Percentiles rank a stretch among this genome's conserved stretches.
phyloP scores from a whole-genome alignment of 2,113 vertebrate genomes.

The Ictidomys tridecemlineatus region DNA sequence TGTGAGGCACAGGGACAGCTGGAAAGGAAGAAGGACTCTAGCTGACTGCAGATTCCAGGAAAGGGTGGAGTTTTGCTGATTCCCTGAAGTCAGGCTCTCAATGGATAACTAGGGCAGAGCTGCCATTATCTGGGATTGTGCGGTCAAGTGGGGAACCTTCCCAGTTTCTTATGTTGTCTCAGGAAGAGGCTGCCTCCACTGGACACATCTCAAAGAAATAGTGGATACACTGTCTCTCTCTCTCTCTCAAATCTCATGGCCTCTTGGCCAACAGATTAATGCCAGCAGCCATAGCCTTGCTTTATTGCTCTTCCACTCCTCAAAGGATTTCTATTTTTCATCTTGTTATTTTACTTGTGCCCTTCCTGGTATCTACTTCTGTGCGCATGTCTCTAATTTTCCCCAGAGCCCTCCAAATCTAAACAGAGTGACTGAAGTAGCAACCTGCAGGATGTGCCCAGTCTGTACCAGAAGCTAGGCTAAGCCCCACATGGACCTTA shows the following conservation, averaged over 20 bases:
- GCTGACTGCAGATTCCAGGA: not conserved
- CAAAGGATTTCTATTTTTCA: not conserved
- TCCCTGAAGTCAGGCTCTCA: not conserved
- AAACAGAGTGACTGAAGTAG: not conserved
- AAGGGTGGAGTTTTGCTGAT: too few species aligned
- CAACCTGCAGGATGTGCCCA: not conserved
- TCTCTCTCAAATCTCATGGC: not conserved
- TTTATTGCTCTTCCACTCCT: not conserved
- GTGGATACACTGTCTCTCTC: too few species aligned
- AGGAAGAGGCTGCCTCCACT: too few species aligned
- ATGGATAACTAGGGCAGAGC: too few species aligned
- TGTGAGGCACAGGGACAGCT: rapidly evolving
- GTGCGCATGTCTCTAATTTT: not conserved
- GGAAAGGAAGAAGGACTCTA: not conserved
- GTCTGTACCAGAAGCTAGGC: too few species aligned
- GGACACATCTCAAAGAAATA: not conserved
- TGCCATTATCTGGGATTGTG: not conserved
- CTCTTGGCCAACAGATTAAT: too few species aligned
- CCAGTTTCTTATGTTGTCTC: not conserved
- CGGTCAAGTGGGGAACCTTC: too few species aligned
- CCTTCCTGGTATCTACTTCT: not conserved
- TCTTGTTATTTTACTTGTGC: not conserved
- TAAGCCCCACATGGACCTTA: not conserved
- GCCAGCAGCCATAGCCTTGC: not conserved
- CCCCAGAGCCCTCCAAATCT: not conserved